Conservation (phyloP, 92 coral and sea anemone species). For the Umimayanthus chanpuru region DNA sequence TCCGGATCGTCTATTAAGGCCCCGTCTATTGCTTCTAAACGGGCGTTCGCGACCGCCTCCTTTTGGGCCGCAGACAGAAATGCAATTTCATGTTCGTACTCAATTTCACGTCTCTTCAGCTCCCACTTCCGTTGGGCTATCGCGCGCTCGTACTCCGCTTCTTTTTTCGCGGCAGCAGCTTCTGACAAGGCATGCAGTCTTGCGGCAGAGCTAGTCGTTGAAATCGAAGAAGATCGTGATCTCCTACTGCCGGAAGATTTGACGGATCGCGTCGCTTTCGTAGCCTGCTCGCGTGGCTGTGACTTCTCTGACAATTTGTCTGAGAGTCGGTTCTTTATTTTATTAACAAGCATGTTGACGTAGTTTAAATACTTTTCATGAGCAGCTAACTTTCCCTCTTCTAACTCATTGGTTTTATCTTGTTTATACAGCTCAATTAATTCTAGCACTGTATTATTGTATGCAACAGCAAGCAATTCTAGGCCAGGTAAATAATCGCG, state of each 20-base stretch:
- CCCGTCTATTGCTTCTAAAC: slow-evolving; percentile 28
- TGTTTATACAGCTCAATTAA: background rate
- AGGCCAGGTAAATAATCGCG: slow-evolving; percentile 16
- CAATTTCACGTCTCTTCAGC: slow-evolving; percentile 54
- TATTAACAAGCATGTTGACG: slow-evolving; percentile 20
- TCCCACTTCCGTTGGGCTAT: slow-evolving; percentile 44
- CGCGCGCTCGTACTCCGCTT: slow-evolving; percentile 39
- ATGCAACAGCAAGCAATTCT: slow-evolving; percentile 32
- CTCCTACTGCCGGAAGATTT: background rate
- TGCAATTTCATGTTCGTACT: slow-evolving; percentile 42
- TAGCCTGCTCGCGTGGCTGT: background rate
- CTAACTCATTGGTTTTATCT: slow-evolving; percentile 23
- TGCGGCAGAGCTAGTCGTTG: slow-evolving; percentile 26
- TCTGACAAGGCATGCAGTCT: slow-evolving; percentile 40
- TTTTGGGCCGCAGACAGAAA: slow-evolving; percentile 39
- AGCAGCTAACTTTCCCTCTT: background rate
- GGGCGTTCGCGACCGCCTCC: slow-evolving; percentile 30
- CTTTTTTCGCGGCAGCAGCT: slow-evolving; percentile 60
- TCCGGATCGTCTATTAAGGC: slow-evolving; percentile 17
- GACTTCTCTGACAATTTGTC: slow-evolving; percentile 40
- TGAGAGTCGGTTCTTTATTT: slow-evolving; percentile 45
- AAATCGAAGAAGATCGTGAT: background rate
- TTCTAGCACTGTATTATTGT: slow-evolving; percentile 30
- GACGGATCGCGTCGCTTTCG: slow-evolving; percentile 20
- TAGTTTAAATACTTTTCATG: slow-evolving; percentile 40